Evolutionary conservation across 2,797 vertebrate species (phyloP), one percentile per base, ranked within the genome.

Genomic region (Aphelocoma californica): DNA sequence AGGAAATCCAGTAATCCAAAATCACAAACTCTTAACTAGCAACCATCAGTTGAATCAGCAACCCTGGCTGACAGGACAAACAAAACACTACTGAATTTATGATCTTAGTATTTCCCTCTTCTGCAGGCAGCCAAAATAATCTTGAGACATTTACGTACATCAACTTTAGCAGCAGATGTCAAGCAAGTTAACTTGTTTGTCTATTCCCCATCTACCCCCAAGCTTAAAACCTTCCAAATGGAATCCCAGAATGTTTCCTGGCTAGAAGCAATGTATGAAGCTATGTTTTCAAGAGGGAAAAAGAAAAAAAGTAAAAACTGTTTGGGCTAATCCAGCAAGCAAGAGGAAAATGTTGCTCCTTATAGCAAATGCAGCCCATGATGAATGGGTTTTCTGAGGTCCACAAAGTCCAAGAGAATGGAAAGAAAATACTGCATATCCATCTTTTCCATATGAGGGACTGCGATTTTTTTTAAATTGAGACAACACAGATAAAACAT

Each of bases 121-220:
- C 25, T 56, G 34, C 56, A 90, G 74, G 44, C 75, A 90, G 87
- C 77, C 85, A 95, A 91, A 96, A 50, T 70, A 53, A 93, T 96
- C 83, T 45, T 53, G 73, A 95, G 73, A 90, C 81, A 77, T 84
- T 92, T 81, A 90, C 1, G 3, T 53, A 71, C 21, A 2, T 88
- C 91, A 88, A 57, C 81, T 91, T 81, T 12, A 90, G 70, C 47
- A 81, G 89, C 80, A 95, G 82, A 91, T 81, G 88, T 90, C 94
- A 94, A 72, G 66, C 4, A 28, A 95, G 51, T 74, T 67, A 88
- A 77, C 38, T 77, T 91, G 85, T 92, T 94, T 90, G 86, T 67
- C 74, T 93, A 25, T 56, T 86, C 36, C 4, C 2, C 31, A 32
- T 44, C 73, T 67, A 58, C 19, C 6, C 6, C 6, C 40, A 34